Evolutionary conservation across 2,888 invertebrate species (phyloP), one percentile per base, ranked within the genome.

Genomic region (Acanthosepion pharaonis): DNA sequence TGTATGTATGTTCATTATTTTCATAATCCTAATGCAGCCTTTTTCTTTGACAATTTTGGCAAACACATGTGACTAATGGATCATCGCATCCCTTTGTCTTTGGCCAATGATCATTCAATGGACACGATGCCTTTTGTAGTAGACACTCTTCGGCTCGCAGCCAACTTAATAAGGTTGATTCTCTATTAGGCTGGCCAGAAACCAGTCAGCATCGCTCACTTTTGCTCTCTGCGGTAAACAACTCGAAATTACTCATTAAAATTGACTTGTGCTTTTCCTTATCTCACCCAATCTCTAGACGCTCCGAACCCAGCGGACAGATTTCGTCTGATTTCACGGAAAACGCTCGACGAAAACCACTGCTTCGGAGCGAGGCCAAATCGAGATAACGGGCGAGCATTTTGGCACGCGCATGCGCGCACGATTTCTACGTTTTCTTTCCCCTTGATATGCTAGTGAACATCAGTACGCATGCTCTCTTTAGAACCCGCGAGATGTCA

Each of bases 81-180:
- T 78, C n/a, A 78, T 78, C n/a, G 33, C n/a, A 33, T 78, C n/a
- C 78, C 23, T 78, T 78, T 78, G n/a, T 78, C n/a, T 78, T 78
- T 78, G n/a, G 3, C 78, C n/a, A 78, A 78, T 78, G 78, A 78
- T 78, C 78, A 78, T 78, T 78, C 78, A 18, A 33, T 78, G n/a
- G 78, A 78, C 78, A 78, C 78, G 78, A 78, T n/a, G 78, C 78
- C 78, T n/a, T 78, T 78, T 78, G n/a, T n/a, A 11, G n/a, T n/a
- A 33, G n/a, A 33, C 15, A 33, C 78, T 33, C n/a, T 78, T 78
- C 78, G 78, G n/a, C 78, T n/a, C n/a, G n/a, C 78, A n/a, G 78
- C 78, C 78, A 78, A 78, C 78, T 78, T 78, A 78, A 78, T 78
- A 78, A n/a, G 78, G 78, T n/a, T n/a, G n/a, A n/a, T 78, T 78